phyloP scores from a whole-genome alignment of 2,113 vertebrate species.

The Calcarius ornatus region DNA sequence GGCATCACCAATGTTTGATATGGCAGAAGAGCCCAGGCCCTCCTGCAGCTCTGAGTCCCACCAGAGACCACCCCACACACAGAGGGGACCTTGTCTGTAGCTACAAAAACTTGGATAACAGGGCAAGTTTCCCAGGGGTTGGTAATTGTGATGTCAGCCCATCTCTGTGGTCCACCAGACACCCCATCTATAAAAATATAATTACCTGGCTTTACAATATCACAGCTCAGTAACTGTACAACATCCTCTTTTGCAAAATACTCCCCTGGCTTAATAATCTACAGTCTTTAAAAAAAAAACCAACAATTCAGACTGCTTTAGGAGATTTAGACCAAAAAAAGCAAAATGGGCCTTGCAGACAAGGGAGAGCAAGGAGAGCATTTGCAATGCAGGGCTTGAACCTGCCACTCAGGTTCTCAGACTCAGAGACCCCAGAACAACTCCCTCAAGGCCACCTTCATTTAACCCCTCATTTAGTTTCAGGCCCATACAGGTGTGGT shows the following conservation, averaged over 20 bases:
- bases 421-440: neutral
- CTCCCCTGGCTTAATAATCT: neutral
- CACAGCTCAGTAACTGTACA: neutral
- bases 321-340: neutral
- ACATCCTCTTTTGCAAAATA: conserved; percentile 16
- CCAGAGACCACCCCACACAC: rapidly evolving
- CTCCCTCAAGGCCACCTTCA: neutral
- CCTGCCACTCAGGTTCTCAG: neutral
- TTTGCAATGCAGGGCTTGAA: neutral
- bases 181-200: neutral
- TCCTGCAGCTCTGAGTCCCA: neutral
- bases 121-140: neutral
- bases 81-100: neutral
- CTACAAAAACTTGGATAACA: neutral
- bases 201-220: neutral
- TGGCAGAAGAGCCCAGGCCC: neutral
- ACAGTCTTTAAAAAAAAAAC: neutral
- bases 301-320: neutral
- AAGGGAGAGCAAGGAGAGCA: neutral
- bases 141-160: neutral
- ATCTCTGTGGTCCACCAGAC: neutral
- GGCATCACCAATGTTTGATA: rapidly evolving
- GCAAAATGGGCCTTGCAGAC: neutral
- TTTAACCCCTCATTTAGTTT: neutral
- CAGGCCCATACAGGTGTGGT: neutral